phyloP scores from a whole-genome alignment of 2,888 invertebrate species.

The Hypomecis atomaria region DNA sequence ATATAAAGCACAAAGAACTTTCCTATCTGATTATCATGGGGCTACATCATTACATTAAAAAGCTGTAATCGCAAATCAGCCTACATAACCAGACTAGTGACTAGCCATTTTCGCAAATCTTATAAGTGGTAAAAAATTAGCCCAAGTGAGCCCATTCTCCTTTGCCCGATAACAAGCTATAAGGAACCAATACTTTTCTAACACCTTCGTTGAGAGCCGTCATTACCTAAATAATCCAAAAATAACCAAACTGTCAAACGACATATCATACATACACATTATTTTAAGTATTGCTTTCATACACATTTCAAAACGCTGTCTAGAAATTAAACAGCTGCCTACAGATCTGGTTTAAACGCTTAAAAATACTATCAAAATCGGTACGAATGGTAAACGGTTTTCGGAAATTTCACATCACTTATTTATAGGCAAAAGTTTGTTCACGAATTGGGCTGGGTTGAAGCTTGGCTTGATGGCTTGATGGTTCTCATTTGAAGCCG shows the following conservation, averaged over 20 bases:
- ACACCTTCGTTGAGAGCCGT: conserved; percentile 1
- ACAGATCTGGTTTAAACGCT: conserved; percentile 18
- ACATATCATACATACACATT: conserved; percentile 14
- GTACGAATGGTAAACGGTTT: conserved; percentile 14
- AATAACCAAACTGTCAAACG: background rate
- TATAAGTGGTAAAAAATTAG: too few species aligned
- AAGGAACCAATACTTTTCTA: background rate
- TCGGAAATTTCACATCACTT: conserved; percentile 29
- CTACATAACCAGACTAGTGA: too few species aligned
- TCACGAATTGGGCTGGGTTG: conserved; percentile 29
- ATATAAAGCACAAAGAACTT: too few species aligned
- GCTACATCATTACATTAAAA: too few species aligned
- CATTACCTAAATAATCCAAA: background rate
- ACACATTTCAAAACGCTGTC: conserved; percentile 17
- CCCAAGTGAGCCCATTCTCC: too few species aligned
- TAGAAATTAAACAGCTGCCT: conserved; percentile 10
- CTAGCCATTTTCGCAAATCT: too few species aligned
- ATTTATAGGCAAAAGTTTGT: conserved; percentile 37
- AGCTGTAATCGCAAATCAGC: too few species aligned
- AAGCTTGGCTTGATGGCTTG: conserved; percentile 18
- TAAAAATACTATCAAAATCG: conserved; percentile 22
- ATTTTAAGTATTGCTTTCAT: conserved; percentile 21
- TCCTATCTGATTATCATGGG: too few species aligned
- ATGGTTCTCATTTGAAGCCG: conserved; percentile 80
- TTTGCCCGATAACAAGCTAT: background rate